Base-by-base conservation (phyloP, 2,797 vertebrate species). In the Ataeniobius toweri region DNA sequence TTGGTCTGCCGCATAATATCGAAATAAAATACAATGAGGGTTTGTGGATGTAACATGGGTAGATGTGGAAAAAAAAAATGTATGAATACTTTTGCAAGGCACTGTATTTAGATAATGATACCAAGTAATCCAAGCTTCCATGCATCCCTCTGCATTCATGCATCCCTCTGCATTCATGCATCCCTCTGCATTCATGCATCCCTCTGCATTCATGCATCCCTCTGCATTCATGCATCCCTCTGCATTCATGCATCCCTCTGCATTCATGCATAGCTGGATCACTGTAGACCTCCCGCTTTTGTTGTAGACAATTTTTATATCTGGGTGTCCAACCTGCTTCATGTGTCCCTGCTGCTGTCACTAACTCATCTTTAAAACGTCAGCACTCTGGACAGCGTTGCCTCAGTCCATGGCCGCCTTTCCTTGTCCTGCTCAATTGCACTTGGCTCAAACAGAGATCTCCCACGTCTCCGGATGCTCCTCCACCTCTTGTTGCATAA, bases 301-400 rank as follows among this genome's bases (percentile, higher is more conserved):
- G 75, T 75, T 41, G 73, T 50, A 73, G 75, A 56, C 41, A 71
- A 39, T 39, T 77, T 80, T 71, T n/a, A 18, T 82, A 81, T 61
- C 16, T 51, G 58, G 51, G 14, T 71, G 50, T 28, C 46, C 44
- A 13, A 0, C 50, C 20, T 39, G 28, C 71, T 74, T 61, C 18
- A 18, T 59, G 5, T 10, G 6, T 75, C 68, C 41, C 18, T 10
- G 7, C n/a, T n/a, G 0, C 48, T 67, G 28, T 65, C 53, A 46
- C 31, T 58, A 20, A 79, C 71, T 76, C 46, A 0, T 18, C 24
- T 56, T 12, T 1, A 1, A 74, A 77, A 56, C 0, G 22, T 51
- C 20, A 0, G 12, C 36, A 0, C 18, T 46, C 36, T 9, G 0
- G 61, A 68, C 71, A 20, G 22, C 39, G 50, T 71, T 31, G n/a